Percentiles rank a stretch among this genome's conserved stretches.
Conservation (phyloP, 2,797 vertebrate species). For the Phalanger gymnotis region DNA sequence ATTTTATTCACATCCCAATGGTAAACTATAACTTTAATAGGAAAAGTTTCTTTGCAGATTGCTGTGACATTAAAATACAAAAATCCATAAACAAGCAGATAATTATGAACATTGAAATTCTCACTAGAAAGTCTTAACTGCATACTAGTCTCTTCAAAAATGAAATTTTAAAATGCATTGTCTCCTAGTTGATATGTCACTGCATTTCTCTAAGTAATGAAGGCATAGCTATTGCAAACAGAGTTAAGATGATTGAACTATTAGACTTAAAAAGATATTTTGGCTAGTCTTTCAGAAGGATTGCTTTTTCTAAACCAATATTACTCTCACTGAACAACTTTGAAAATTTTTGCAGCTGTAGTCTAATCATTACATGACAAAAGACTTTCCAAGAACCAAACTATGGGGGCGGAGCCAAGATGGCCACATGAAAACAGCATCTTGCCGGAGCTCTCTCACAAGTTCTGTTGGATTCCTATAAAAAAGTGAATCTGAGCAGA, state of each 20-base stretch:
- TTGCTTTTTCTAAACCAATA: not conserved
- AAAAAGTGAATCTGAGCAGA: too few species aligned
- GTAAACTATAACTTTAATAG: not conserved
- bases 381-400: not conserved
- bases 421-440: too few species aligned
- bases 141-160: not conserved
- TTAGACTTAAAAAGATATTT: not conserved
- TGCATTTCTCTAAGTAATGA: not conserved
- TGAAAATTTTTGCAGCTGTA: not conserved
- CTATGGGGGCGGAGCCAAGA: too few species aligned
- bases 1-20: not conserved
- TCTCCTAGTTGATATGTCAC: not conserved
- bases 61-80: not conserved
- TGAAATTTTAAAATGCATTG: not conserved
- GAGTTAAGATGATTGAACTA: not conserved
- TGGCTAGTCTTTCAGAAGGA: not conserved
- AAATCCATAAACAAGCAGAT: not conserved
- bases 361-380: not conserved
- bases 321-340: not conserved
- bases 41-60: not conserved
- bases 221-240: not conserved
- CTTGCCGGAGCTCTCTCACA: too few species aligned
- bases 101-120: not conserved
- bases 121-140: not conserved
- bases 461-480: too few species aligned